These are phyloP conservation scores for Mesocentrotus franciscanus DNA, from an alignment of 53 echinoderm and acorn worm species.

Conservation along the genomic window DNA sequence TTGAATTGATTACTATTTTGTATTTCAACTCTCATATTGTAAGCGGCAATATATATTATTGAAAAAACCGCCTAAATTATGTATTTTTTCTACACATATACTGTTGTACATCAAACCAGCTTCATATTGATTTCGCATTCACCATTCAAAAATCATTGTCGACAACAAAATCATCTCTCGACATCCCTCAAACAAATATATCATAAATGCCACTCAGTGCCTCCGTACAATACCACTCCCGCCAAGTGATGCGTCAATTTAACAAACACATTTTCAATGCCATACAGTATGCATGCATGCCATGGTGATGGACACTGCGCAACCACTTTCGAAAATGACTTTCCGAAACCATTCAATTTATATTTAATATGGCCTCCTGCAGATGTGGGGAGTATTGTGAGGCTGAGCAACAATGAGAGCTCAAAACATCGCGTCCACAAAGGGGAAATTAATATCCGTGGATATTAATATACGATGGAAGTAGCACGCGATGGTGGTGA, in stretches of 20 bases:
- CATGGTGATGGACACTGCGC: background rate
- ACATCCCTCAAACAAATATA: background rate
- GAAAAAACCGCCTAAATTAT: no score
- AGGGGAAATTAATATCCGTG: slow-evolving; percentile 33
- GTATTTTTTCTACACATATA: no score
- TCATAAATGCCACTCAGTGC: background rate
- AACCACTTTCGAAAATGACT: slow-evolving; percentile 32
- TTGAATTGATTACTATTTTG: no score
- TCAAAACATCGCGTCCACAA: background rate
- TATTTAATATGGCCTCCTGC: background rate
- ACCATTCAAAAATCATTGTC: background rate
- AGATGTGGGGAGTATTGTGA: background rate
- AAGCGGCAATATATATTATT: no score
- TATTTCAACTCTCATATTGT: no score
- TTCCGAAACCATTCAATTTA: slow-evolving; percentile 21
- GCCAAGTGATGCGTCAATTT: background rate
- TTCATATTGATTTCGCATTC: background rate
- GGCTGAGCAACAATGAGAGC: background rate
- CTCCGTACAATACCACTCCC: background rate
- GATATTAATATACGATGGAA: no score
- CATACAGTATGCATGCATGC: background rate
- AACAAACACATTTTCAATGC: background rate
- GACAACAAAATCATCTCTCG: background rate
- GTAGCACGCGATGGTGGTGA: background rate
- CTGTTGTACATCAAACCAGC: background rate